Evolutionary conservation across 2,888 invertebrate genomes (phyloP).

Genomic region (Nemoura dubitans): DNA sequence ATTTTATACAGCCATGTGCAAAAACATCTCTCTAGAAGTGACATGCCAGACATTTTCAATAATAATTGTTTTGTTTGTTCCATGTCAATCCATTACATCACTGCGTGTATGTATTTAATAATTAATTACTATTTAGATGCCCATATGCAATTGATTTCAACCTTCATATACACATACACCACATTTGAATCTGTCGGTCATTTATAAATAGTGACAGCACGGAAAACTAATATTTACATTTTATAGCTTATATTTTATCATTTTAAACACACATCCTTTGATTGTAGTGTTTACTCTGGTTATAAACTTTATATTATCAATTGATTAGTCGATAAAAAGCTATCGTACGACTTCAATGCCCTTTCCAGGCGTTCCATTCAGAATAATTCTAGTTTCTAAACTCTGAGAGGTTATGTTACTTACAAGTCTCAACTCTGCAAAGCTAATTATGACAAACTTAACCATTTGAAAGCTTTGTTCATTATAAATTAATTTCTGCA

Average conservation of each 20-base stretch:
- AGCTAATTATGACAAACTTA: too few species aligned
- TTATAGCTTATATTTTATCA: background rate
- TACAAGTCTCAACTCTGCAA: too few species aligned
- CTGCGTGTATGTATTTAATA: background rate
- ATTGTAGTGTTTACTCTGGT: background rate
- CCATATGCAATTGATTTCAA: background rate
- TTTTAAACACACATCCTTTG: background rate
- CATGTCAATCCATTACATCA: background rate
- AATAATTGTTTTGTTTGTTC: slow-evolving; percentile 4
- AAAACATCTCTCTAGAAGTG: background rate
- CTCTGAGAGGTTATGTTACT: too few species aligned
- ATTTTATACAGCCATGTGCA: background rate
- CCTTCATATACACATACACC: background rate
- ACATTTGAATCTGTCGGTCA: background rate
- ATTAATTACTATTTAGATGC: background rate
- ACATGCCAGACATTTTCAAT: background rate
- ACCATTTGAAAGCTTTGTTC: too few species aligned
- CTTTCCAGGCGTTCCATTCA: too few species aligned
- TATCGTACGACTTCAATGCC: background rate
- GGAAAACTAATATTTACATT: background rate
- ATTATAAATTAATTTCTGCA: too few species aligned
- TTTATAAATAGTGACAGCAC: background rate
- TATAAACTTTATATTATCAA: background rate
- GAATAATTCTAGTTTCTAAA: too few species aligned
- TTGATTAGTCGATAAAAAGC: background rate